A percentile compares a stretch with the other conserved stretches of the same genome.
These are phyloP conservation scores for Drosophila kuntzei DNA, from an alignment of 2,888 invertebrate species.

Conservation along the genomic window DNA sequence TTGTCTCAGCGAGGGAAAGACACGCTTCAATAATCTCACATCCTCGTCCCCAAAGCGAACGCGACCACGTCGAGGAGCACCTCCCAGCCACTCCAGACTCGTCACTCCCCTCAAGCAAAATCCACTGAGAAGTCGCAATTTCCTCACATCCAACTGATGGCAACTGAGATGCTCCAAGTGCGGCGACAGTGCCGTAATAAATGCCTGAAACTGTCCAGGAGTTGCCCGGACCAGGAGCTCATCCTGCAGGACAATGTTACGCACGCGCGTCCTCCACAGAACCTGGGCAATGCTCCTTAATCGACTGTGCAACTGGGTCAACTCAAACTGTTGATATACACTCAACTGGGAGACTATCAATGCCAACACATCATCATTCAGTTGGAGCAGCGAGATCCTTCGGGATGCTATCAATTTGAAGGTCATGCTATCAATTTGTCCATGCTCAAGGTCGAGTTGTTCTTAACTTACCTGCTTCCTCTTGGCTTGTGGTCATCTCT, in stretches of 20 bases:
- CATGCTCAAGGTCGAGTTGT: background rate
- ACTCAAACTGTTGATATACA: slow-evolving; percentile 69
- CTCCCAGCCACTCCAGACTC: slow-evolving; percentile 62
- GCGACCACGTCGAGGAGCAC: slow-evolving; percentile 37
- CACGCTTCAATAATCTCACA: slow-evolving; percentile 61
- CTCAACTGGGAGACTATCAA: slow-evolving; percentile 66
- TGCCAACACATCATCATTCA: slow-evolving; percentile 77
- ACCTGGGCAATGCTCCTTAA: slow-evolving; percentile 64
- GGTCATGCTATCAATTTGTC: background rate
- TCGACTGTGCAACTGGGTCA: slow-evolving; percentile 67
- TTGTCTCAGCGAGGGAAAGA: slow-evolving; percentile 66
- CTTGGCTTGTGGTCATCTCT: slow-evolving; percentile 53
- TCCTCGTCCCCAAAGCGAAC: slow-evolving; percentile 74
- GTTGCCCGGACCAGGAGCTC: slow-evolving; percentile 51
- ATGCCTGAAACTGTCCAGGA: slow-evolving; percentile 54
- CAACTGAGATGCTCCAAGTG: slow-evolving; percentile 67
- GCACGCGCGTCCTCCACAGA: slow-evolving; percentile 70
- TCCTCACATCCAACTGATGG: slow-evolving; percentile 57
- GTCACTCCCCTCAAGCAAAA: slow-evolving; percentile 46
- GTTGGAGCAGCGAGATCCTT: slow-evolving; percentile 61
- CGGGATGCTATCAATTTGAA: slow-evolving; percentile 9
- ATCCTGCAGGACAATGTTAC: slow-evolving; percentile 55
- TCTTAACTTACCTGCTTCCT: slow-evolving; percentile 57
- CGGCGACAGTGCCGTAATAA: slow-evolving; percentile 58
- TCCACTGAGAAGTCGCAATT: slow-evolving; percentile 61